These are phyloP conservation scores for Entelurus aequoreus DNA, from an alignment of 2,113 vertebrate genomes.

Conservation along the genomic window DNA sequence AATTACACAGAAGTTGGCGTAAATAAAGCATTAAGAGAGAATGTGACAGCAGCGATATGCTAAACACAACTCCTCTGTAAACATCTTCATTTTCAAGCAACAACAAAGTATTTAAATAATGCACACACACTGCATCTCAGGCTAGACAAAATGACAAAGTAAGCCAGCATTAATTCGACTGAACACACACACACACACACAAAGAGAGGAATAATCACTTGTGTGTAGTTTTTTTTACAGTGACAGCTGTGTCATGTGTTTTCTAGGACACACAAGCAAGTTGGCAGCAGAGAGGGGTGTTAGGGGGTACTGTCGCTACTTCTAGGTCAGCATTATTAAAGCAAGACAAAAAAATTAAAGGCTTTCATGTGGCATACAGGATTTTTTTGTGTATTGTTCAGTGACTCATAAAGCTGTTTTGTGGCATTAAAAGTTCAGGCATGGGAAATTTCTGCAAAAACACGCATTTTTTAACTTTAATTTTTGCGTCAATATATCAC, in stretches of 20 bases:
- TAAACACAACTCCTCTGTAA: constrained; percentile 32
- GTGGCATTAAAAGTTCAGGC: not conserved
- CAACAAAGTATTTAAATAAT: constrained; percentile 41
- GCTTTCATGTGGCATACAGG: constrained; percentile 59
- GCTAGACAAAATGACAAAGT: constrained; percentile 57
- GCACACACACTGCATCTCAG: constrained; percentile 39
- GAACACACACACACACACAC: constrained; percentile 39
- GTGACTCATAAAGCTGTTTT: constrained; percentile 26
- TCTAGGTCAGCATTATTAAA: constrained; percentile 71
- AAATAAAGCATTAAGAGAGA: constrained; percentile 37
- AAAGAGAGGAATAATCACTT: constrained; percentile 50
- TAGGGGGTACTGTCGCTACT: constrained; percentile 34
- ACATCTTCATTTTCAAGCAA: constrained; percentile 8
- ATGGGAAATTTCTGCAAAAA: no score
- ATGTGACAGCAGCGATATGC: constrained; percentile 30
- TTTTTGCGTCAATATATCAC: not conserved
- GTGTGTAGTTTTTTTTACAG: constrained; percentile 59
- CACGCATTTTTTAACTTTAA: no score
- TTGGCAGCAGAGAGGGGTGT: constrained; percentile 58
- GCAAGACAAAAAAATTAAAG: constrained; percentile 60
- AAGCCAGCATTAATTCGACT: constrained; percentile 65
- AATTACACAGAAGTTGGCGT: constrained; percentile 26
- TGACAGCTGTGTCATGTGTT: constrained; percentile 74
- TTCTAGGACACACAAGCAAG: constrained; percentile 73
- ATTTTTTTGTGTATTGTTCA: constrained; percentile 52